A percentile compares a stretch with the other conserved stretches of the same genome.
Evolutionary conservation across 53 echinoderm and acorn worm genomes (phyloP).

Genomic region (Astropecten irregularis): DNA sequence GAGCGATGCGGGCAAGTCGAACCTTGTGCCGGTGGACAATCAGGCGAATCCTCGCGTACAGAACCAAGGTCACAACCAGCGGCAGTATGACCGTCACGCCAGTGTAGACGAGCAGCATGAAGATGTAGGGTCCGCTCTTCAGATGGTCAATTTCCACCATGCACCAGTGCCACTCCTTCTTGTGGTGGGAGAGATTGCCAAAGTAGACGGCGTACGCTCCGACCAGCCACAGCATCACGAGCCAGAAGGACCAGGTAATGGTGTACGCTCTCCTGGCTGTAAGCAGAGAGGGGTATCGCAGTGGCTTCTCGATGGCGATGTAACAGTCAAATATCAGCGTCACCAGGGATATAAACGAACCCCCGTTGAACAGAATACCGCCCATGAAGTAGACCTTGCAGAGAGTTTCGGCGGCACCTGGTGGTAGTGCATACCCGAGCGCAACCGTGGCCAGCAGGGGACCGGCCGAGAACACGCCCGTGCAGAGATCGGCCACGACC

Average conservation of each 20-base stretch:
- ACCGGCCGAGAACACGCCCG: background rate
- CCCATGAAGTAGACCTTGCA: slow-evolving; percentile 14
- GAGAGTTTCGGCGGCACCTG: background rate
- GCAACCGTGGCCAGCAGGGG: background rate
- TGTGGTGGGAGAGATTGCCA: background rate
- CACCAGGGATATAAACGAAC: slow-evolving; percentile 13
- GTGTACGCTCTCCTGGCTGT: slow-evolving; percentile 24
- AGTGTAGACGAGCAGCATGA: background rate
- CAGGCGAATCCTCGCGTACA: slow-evolving; percentile 6
- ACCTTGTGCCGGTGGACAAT: background rate
- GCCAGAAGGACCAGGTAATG: background rate
- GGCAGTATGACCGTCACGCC: background rate
- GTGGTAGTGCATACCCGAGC: background rate
- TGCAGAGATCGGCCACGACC: slow-evolving; percentile 15
- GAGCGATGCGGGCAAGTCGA: slow-evolving; percentile 2
- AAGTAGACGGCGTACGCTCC: background rate
- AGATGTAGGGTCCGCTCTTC: background rate
- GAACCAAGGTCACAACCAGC: background rate
- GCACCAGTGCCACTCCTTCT: slow-evolving; percentile 19
- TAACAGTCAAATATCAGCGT: slow-evolving; percentile 18
- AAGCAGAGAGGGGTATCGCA: slow-evolving; percentile 20
- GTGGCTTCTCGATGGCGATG: slow-evolving; percentile 24
- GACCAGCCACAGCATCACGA: background rate
- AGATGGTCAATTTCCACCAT: background rate
- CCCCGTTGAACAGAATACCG: slow-evolving; percentile 24